Percentiles rank a stretch among this genome's conserved stretches.
Conservation (phyloP, 2,113 vertebrate genomes). For the Gadus chalcogrammus region DNA sequence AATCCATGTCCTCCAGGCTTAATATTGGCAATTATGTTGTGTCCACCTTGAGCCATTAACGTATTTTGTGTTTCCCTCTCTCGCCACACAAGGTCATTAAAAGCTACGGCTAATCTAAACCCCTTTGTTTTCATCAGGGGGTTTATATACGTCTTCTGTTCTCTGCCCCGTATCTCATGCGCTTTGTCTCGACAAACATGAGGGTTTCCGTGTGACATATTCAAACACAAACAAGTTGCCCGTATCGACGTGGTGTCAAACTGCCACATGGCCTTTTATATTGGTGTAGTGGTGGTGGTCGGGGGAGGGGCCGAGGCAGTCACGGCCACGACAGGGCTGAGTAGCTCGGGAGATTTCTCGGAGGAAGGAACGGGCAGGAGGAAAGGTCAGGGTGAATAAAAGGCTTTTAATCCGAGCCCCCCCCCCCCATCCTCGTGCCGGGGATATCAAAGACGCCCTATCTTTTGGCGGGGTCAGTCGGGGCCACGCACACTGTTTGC, state of each 20-base stretch:
- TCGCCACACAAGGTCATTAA: too few species aligned
- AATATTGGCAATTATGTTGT: too few species aligned
- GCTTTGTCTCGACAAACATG: not conserved
- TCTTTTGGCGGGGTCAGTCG: constrained; percentile 18
- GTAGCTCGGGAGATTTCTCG: constrained; percentile 7
- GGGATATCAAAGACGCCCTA: constrained; percentile 33
- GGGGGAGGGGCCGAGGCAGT: not conserved
- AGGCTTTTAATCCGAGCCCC: constrained; percentile 35
- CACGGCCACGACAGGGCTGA: not conserved
- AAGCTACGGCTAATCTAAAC: not conserved
- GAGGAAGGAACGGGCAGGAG: constrained; percentile 9
- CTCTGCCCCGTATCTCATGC: not conserved
- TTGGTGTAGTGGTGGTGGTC: not conserved
- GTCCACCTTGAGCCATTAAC: too few species aligned
- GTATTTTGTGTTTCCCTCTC: too few species aligned
- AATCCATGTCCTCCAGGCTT: too few species aligned
- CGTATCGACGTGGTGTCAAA: constrained; percentile 50
- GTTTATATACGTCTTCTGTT: not conserved
- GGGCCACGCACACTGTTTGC: constrained; percentile 11
- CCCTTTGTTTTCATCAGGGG: not conserved
- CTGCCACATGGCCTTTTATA: constrained; percentile 44
- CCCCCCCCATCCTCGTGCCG: constrained; percentile 12
- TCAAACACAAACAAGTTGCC: constrained; percentile 29
- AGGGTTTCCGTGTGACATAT: constrained; percentile 23
- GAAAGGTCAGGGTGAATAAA: constrained; percentile 49